These are phyloP conservation scores for Drosophila persimilis DNA, from an alignment of 1,140 invertebrate species.

Conservation along the genomic window DNA sequence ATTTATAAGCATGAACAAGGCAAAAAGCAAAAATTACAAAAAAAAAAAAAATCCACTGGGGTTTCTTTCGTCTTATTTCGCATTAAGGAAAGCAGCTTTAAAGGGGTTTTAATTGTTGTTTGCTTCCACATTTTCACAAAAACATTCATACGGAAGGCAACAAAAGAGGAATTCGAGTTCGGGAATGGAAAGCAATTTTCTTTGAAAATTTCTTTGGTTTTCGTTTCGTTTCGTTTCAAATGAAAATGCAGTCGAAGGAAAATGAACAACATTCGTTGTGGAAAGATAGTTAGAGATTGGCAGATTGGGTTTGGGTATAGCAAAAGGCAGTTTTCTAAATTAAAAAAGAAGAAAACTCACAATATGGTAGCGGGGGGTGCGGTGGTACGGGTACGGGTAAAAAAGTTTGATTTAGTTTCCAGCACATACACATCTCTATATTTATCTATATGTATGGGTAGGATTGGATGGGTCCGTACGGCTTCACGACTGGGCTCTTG, in stretches of 20 bases:
- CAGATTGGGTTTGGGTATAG: slow-evolving; percentile 14
- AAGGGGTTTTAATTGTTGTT: slow-evolving; percentile 46
- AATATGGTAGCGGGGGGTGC: background rate
- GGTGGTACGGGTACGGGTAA: slow-evolving; percentile 24
- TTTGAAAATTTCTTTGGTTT: slow-evolving; percentile 39
- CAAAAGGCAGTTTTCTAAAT: slow-evolving; percentile 59
- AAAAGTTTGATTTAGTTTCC: slow-evolving; percentile 66
- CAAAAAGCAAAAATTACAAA: slow-evolving; percentile 59
- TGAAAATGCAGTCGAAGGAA: slow-evolving; percentile 45
- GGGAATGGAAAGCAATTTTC: slow-evolving; percentile 65
- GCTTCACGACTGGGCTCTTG: slow-evolving; percentile 63
- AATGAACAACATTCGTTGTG: slow-evolving; percentile 24
- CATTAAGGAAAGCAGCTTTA: slow-evolving; percentile 53
- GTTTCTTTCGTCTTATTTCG: slow-evolving; percentile 24
- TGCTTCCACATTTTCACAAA: slow-evolving; percentile 19
- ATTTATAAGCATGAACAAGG: slow-evolving; percentile 59
- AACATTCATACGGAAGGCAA: slow-evolving; percentile 47
- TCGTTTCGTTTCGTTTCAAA: slow-evolving; percentile 41
- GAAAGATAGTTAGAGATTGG: slow-evolving; percentile 22
- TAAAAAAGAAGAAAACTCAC: slow-evolving; percentile 53
- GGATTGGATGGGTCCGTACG: slow-evolving; percentile 41
- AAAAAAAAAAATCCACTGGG: slow-evolving; percentile 15
- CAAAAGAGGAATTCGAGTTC: slow-evolving; percentile 46
- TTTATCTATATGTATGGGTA: slow-evolving; percentile 19
- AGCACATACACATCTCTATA: slow-evolving; percentile 44